Evolutionary conservation across 1,140 invertebrate genomes (phyloP).

Genomic region (Pseudomyrmex pallidus): DNA sequence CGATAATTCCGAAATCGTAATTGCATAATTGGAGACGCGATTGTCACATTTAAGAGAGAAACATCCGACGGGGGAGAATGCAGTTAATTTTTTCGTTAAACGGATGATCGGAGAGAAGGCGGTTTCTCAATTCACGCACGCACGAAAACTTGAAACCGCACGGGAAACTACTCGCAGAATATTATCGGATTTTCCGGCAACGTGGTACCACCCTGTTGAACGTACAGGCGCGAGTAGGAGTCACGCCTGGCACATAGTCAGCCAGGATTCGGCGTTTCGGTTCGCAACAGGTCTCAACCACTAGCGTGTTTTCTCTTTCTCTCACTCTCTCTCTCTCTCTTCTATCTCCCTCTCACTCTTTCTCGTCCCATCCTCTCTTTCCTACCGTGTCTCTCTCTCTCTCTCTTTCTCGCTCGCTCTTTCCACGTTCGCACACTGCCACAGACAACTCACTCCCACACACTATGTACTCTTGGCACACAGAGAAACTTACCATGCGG

Average conservation of each 20-base stretch:
- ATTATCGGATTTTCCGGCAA: constrained; percentile 68
- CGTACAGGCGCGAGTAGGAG: constrained; percentile 77
- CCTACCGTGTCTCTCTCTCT: constrained; percentile 35
- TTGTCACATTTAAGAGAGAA: background rate
- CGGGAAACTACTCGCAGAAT: constrained; percentile 53
- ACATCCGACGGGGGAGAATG: background rate
- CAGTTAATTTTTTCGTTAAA: background rate
- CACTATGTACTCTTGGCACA: constrained; percentile 22
- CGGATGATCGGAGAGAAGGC: background rate
- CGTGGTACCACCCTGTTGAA: constrained; percentile 76
- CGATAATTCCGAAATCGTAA: background rate
- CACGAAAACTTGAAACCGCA: constrained; percentile 53
- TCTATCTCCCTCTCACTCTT: constrained; percentile 38
- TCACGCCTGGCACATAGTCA: constrained; percentile 78
- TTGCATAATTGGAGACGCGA: background rate
- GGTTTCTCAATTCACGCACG: constrained; percentile 3
- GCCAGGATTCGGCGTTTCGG: constrained; percentile 82
- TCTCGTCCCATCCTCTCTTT: constrained; percentile 35
- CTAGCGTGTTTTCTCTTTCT: constrained; percentile 66
- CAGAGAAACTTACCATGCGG: constrained; percentile 43
- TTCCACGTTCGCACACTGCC: constrained; percentile 45
- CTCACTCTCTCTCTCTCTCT: constrained; percentile 46
- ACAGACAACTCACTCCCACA: constrained; percentile 26
- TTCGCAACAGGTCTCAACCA: constrained; percentile 82
- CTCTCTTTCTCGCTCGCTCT: constrained; percentile 29